Conservation (phyloP, 2,113 vertebrate genomes). For the Amblyornis subalaris region DNA sequence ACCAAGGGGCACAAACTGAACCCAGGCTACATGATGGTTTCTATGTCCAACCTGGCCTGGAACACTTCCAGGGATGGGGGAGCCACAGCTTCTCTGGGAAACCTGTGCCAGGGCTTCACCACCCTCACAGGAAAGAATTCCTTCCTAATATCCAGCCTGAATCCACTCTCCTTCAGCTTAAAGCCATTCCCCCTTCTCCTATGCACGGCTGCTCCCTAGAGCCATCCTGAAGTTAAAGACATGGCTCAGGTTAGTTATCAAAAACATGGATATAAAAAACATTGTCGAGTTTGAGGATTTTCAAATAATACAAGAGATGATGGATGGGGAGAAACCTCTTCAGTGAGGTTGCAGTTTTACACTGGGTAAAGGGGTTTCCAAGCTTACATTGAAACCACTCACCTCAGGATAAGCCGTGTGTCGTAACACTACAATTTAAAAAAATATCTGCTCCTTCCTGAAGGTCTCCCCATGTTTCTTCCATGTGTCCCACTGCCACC, state of each 20-base stretch:
- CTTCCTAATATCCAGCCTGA: neutral
- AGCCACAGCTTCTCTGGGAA: neutral
- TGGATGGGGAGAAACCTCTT: neutral
- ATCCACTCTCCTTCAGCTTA: neutral
- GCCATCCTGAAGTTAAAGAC: neutral
- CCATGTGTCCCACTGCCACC: neutral
- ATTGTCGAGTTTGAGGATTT: fast-evolving
- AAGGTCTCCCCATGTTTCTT: neutral
- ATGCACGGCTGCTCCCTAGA: neutral
- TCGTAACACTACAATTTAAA: neutral
- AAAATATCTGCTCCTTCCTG: neutral
- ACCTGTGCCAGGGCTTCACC: neutral
- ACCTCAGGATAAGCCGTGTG: neutral
- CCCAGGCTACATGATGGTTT: fast-evolving
- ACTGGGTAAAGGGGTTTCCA: neutral
- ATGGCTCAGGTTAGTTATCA: neutral
- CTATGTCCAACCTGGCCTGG: neutral
- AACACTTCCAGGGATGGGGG: neutral
- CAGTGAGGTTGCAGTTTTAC: fast-evolving
- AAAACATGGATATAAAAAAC: neutral
- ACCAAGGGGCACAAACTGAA: neutral
- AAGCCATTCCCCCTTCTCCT: neutral
- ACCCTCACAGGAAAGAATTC: neutral
- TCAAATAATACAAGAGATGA: neutral
- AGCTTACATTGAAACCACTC: neutral